Evolutionary conservation across 2,797 vertebrate species (phyloP), one percentile per base, ranked within the genome.

Genomic region (Xenopus petersii): DNA sequence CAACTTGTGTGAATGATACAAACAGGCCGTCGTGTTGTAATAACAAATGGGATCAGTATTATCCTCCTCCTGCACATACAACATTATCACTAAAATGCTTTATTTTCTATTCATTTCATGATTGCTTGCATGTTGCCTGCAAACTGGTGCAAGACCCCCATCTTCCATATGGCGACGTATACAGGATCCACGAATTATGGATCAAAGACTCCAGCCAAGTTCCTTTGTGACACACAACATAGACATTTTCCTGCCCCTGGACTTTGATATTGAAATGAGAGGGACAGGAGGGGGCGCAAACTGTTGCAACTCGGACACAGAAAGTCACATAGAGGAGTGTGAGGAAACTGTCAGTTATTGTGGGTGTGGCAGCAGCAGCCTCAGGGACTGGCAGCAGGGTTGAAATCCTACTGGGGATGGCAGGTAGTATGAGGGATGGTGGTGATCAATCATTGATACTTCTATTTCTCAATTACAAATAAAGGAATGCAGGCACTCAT

Each of bases 181-280:
- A 64, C 36, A 17, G 5, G 6, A 46, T 47, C 4, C 62, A 33
- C 3, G 11, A 64, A 16, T n/a, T 64, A 64, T 3, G 15, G 61
- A 73, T 79, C 67, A 79, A 78, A 78, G 56, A 58, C 12, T 26
- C 12, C 24, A 48, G 42, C 17, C 61, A 56, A 55, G 26, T 49
- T 33, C 17, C 11, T 12, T 55, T 67, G 60, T 71, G 49, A 64
- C 62, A 64, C 16, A 24, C 17, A 49, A 24, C 24, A 17, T 54
- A 74, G 60, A 63, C 64, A 51, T 51, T 61, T 70, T 64, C 51
- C 21, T 61, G 56, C 42, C 66, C 5, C 42, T 74, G 54, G 58
- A 64, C 76, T 79, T 79, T 79, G 76, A 74, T 79, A 79, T 74
- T 73, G 26, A 74, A 74, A 74, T 74, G 36, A 49, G n/a, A n/a